These are phyloP conservation scores for Psilanteris sp. DNA, from an alignment of 1,140 invertebrate species.

Conservation along the genomic window DNA sequence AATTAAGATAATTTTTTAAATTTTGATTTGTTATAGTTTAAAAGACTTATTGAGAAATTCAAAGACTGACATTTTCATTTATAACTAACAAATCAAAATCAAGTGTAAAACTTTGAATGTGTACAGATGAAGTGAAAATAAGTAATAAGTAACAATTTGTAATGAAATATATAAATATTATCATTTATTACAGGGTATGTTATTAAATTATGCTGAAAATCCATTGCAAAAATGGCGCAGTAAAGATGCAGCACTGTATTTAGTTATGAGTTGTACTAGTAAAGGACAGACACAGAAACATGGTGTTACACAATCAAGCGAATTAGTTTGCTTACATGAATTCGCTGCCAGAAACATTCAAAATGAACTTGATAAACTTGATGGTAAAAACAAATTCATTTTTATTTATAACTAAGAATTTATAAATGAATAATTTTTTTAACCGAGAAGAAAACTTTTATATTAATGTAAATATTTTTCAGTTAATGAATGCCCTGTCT, in stretches of 20 bases:
- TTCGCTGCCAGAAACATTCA: conserved; percentile 93
- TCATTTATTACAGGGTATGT: conserved; percentile 84
- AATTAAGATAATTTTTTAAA: neutral
- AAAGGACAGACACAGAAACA: conserved; percentile 94
- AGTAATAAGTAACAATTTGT: no score
- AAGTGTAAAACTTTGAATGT: no score
- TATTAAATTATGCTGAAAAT: conserved; percentile 88
- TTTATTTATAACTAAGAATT: no score
- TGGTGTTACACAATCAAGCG: conserved; percentile 94
- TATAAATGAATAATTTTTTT: no score
- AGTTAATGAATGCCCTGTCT: conserved; percentile 93
- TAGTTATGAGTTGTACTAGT: conserved; percentile 95
- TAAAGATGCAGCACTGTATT: conserved; percentile 97
- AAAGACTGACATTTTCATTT: no score
- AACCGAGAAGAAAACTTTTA: no score
- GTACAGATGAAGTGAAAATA: no score
- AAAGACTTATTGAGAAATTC: no score
- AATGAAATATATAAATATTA: conserved; percentile 1
- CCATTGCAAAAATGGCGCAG: conserved; percentile 91
- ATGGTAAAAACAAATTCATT: no score
- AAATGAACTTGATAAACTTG: conserved; percentile 88
- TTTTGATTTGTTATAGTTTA: no score
- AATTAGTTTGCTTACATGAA: conserved; percentile 92
- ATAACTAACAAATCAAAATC: no score
- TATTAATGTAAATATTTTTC: no score